phyloP scores from a whole-genome alignment of 2,888 invertebrate species.

The Cheilosia urbana region DNA sequence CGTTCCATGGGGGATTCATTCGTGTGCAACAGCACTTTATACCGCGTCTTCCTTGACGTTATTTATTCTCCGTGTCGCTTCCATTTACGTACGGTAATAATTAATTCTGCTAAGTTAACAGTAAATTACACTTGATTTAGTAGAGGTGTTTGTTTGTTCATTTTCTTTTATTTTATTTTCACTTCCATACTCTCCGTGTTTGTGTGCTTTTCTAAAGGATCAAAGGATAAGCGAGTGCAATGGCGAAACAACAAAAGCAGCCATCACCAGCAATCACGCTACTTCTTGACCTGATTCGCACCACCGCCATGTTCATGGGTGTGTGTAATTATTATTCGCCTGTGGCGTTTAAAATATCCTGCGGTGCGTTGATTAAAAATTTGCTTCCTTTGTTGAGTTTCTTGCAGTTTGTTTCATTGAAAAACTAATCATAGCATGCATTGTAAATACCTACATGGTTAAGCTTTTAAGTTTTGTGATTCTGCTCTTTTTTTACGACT shows the following conservation, averaged over 20 bases:
- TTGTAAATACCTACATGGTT: conserved; percentile 11
- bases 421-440: conserved; percentile 15
- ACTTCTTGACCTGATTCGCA: conserved; percentile 18
- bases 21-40: not conserved
- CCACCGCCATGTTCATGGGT: not conserved
- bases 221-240: conserved; percentile 15
- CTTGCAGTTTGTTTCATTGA: conserved; percentile 13
- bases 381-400: conserved; percentile 11
- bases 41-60: not conserved
- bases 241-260: conserved; percentile 5
- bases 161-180: not conserved
- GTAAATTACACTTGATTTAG: conserved; percentile 28
- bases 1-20: not conserved
- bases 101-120: conserved; percentile 11
- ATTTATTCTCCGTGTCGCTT: conserved; percentile 20
- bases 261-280: conserved; percentile 33
- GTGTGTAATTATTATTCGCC: conserved; percentile 37
- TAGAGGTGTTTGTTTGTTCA: conserved; percentile 2
- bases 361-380: conserved; percentile 30
- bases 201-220: not conserved
- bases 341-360: conserved; percentile 2
- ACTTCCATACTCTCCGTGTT: not conserved
- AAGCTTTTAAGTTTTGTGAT: conserved; percentile 18
- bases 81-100: conserved; percentile 3
- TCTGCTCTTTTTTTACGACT: conserved; percentile 1